Conservation (phyloP, 2,113 vertebrate species). For the Edolisoma coerulescens region DNA sequence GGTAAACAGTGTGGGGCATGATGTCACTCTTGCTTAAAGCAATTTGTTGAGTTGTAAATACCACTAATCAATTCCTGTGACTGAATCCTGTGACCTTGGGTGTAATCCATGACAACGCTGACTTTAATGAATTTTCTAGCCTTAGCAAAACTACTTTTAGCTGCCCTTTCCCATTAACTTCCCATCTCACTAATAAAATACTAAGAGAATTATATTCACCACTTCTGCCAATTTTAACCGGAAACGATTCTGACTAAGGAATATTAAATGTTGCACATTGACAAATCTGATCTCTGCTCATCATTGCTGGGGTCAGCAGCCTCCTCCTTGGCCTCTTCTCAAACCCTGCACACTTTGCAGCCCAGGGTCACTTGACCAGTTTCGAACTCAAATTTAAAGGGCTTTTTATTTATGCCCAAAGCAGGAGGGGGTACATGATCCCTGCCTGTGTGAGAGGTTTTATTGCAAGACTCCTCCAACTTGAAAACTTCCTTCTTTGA, state of each 20-base stretch:
- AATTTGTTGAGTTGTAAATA: slow-evolving; percentile 56
- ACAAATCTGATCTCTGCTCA: background rate
- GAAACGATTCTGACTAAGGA: background rate
- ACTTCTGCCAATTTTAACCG: slow-evolving; percentile 9
- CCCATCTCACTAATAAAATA: slow-evolving; percentile 35
- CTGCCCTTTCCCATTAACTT: slow-evolving; percentile 50
- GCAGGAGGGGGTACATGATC: background rate
- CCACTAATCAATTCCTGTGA: slow-evolving; percentile 21
- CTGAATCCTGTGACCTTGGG: slow-evolving; percentile 21
- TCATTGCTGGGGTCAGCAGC: background rate
- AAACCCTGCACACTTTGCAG: background rate
- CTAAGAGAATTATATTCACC: background rate
- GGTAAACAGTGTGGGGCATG: background rate
- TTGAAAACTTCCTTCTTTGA: background rate
- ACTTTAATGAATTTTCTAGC: slow-evolving; percentile 46
- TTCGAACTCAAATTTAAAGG: background rate
- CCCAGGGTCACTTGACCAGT: background rate
- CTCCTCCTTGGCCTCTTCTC: background rate
- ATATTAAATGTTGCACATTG: background rate
- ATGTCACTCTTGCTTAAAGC: slow-evolving; percentile 19
- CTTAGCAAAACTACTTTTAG: slow-evolving; percentile 18
- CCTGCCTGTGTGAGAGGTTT: background rate
- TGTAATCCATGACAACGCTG: background rate
- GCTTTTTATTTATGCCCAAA: background rate
- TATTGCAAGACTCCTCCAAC: background rate